Evolutionary conservation across 2,113 vertebrate genomes (phyloP).

Genomic region (Ochotona princeps): DNA sequence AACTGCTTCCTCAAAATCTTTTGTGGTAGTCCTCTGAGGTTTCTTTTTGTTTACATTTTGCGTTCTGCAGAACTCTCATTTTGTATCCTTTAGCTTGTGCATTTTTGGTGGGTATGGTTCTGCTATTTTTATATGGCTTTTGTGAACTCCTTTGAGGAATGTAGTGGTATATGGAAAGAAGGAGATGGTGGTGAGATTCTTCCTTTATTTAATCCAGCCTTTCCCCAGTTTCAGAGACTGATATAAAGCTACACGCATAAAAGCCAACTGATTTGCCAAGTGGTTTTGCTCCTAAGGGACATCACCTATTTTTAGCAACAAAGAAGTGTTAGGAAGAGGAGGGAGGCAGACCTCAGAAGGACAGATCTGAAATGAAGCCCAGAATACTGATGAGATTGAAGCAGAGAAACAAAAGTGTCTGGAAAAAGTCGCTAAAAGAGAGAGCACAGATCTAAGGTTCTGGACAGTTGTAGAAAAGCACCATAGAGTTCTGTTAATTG

Average conservation of each 20-base stretch:
- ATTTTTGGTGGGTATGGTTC: slow-evolving; percentile 60
- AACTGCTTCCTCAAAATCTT: slow-evolving; percentile 26
- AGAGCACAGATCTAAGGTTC: neutral
- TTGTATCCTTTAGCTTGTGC: slow-evolving; percentile 51
- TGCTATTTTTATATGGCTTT: slow-evolving; percentile 72
- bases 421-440: slow-evolving; percentile 20
- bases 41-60: slow-evolving; percentile 70
- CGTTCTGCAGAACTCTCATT: slow-evolving; percentile 58
- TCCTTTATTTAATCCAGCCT: slow-evolving; percentile 36
- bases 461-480: neutral
- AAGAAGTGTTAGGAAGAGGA: slow-evolving; percentile 80
- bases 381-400: slow-evolving; percentile 63
- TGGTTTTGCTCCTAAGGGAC: slow-evolving; percentile 78
- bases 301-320: slow-evolving; percentile 81
- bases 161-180: neutral
- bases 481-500: slow-evolving; percentile 31
- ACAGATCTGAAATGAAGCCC: slow-evolving; percentile 80
- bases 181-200: neutral
- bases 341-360: slow-evolving; percentile 78
- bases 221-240: slow-evolving; percentile 33
- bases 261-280: slow-evolving; percentile 77
- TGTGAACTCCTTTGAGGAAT: slow-evolving; percentile 72
- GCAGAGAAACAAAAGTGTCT: slow-evolving; percentile 30
- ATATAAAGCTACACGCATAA: slow-evolving; percentile 63
- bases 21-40: slow-evolving; percentile 17